These are phyloP conservation scores for Muschampia plurimacula DNA, from an alignment of 2,888 invertebrate species.

Conservation along the genomic window DNA sequence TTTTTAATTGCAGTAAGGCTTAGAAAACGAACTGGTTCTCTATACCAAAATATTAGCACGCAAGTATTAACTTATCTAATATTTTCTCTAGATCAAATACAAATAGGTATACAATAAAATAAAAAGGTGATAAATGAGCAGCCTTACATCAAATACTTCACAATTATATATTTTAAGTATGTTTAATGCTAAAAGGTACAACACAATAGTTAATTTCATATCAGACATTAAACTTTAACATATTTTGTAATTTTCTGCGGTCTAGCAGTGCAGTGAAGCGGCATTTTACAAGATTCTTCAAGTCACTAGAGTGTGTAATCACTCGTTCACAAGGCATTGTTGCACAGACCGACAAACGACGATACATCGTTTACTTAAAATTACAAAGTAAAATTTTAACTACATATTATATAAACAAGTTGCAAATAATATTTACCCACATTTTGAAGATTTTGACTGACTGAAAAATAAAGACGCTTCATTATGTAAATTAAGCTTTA, in stretches of 20 bases:
- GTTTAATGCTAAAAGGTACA: not conserved
- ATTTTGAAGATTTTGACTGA: too few species aligned
- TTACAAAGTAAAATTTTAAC: constrained; percentile 4
- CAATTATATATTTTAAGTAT: not conserved
- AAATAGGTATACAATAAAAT: too few species aligned
- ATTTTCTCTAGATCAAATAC: too few species aligned
- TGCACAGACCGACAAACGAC: constrained; percentile 67
- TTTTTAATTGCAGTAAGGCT: too few species aligned
- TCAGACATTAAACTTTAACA: too few species aligned
- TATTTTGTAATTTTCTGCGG: constrained; percentile 67
- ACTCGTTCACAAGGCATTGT: constrained; percentile 63
- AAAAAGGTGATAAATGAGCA: too few species aligned
- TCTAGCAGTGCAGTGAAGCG: constrained; percentile 66
- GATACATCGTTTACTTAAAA: constrained; percentile 35
- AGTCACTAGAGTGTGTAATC: constrained; percentile 77
- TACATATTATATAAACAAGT: not conserved
- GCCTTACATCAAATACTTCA: too few species aligned
- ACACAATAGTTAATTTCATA: not conserved
- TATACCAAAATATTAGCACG: too few species aligned
- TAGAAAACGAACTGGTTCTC: too few species aligned
- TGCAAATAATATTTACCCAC: not conserved
- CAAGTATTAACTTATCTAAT: too few species aligned
- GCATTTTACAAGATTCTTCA: constrained; percentile 56
- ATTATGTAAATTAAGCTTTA: too few species aligned
- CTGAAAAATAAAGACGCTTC: too few species aligned